Base-by-base conservation (phyloP, 2,113 vertebrate species). In the Nycticorax nycticorax region DNA sequence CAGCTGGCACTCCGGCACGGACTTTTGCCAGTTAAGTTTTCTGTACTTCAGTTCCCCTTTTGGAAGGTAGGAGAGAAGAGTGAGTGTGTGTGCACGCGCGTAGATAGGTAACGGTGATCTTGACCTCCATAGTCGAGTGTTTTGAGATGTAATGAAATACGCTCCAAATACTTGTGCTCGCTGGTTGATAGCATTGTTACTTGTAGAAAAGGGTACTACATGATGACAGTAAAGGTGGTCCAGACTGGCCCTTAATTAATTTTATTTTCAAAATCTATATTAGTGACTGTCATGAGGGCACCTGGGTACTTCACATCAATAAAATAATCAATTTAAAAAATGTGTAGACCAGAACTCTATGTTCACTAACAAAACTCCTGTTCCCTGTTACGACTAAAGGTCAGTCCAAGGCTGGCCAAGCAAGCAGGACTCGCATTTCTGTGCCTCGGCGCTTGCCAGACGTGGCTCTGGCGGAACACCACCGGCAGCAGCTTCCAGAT, bases 211-310 rank as follows among this genome's bases (percentile, higher is more conserved):
- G 95, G 94, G 91, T 95, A 69, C 94, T 91, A 57, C 41, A 1
- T 45, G 90, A 21, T 96, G 96, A 93, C 96, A 95, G 95, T 92
- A 89, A 95, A 96, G 94, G 95, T 96, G 95, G 94, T 93, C 96
- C 94, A 95, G 91, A 69, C 92, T 92, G 89, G 97, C 62, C 77
- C 92, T 93, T 96, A 95, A 95, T 97, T 96, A 97, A 97, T 97
- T 97, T 94, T 96, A 97, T 95, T 96, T 97, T 97, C 86, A 55
- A 92, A 96, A 96, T 96, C 96, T 89, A 91, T 95, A 82, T 95
- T 95, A 92, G 96, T 97, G 94, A 95, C 94, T 95, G 95, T 89
- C 26, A 7, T 12, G 77, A 93, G 92, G 94, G 95, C 96, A 97
- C 62, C 94, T 97, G 96, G 94, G 95, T 95, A 87, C 95, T 95